Base-by-base conservation (phyloP, 2,797 vertebrate species). In the Spinibarbus caldwelli region DNA sequence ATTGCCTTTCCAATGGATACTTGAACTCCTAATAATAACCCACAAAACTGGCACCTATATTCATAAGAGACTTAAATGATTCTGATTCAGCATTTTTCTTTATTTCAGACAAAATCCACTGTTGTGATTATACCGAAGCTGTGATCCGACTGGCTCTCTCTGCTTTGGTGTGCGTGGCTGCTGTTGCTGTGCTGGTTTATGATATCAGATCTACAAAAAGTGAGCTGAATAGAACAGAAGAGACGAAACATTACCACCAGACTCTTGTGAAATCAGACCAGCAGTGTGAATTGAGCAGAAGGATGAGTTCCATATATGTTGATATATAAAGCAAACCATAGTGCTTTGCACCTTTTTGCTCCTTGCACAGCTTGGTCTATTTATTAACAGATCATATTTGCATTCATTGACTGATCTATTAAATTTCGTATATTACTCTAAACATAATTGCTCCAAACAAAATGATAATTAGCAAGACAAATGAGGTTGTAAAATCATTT, bases 161-260 rank as follows among this genome's bases (percentile, higher is more conserved):
- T 73, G 26, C 26, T 29, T 14, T 72, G 70, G 14, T 29, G 70
- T 3, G 7, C 7, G 7, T 72, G 14, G 70, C n/a, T 45, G 31
- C 71, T 19, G 71, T 73, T 12, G 71, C 43, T 11, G 71, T 73
- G 26, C 15, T 73, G 43, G 43, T 73, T 73, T 73, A 73, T 49
- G 43, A 73, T 26, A 31, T 73, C 23, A 57, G 54, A 29, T 62
- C 57, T 5, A 59, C 9, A 59, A 26, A 4, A 57, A 57, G 23
- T 59, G 57, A 59, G 10, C 57, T 26, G 10, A 59, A 12, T 12
- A 59, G 10, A 12, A 14, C 57, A 59, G 10, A 59, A 59, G 57
- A 59, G 9, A 59, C n/a, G 12, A 59, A 12, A 59, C 0, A 26
- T 59, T 12, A 26, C 11, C 57, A 12, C 12, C 57, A 59, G 57